These are phyloP conservation scores for Python bivittatus DNA, from an alignment of 2,113 vertebrate genomes.

Conservation along the genomic window DNA sequence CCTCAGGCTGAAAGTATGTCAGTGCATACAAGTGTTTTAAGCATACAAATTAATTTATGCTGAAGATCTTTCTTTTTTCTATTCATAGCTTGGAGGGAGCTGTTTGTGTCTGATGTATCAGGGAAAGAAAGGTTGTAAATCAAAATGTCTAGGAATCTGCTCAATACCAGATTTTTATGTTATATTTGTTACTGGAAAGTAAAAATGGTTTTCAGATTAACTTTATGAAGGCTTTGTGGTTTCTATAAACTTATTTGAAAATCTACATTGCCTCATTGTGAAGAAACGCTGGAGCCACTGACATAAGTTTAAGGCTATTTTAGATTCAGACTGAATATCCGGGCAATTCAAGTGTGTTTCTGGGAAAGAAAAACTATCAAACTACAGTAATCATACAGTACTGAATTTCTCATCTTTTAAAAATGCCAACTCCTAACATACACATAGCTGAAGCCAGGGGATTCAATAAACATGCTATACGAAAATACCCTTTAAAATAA, in stretches of 20 bases:
- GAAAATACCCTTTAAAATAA: conserved; percentile 3
- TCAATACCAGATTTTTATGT: conserved; percentile 40
- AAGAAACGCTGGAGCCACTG: conserved; percentile 57
- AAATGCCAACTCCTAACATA: conserved; percentile 16
- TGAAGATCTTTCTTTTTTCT: conserved; percentile 12
- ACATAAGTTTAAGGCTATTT: conserved; percentile 44
- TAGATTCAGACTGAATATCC: conserved; percentile 28
- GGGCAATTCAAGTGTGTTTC: not conserved
- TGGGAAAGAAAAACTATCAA: conserved; percentile 44
- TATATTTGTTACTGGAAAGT: conserved; percentile 19
- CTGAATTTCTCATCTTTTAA: conserved; percentile 4
- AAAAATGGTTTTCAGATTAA: conserved; percentile 27
- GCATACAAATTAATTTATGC: conserved; percentile 29
- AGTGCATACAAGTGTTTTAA: not conserved
- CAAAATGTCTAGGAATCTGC: conserved; percentile 40
- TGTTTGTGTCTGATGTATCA: conserved; percentile 31
- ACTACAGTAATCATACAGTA: not conserved
- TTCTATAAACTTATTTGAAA: conserved; percentile 41
- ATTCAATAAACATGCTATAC: not conserved
- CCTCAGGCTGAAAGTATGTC: conserved; percentile 25
- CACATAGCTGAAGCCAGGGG: not conserved
- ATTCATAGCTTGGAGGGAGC: conserved; percentile 30
- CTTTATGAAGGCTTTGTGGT: conserved; percentile 47
- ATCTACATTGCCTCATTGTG: conserved; percentile 33
- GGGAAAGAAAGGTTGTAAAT: conserved; percentile 16